A percentile compares a stretch with the other conserved stretches of the same genome.
phyloP scores from a whole-genome alignment of 1,140 invertebrate genomes.

The Anoplophora glabripennis region DNA sequence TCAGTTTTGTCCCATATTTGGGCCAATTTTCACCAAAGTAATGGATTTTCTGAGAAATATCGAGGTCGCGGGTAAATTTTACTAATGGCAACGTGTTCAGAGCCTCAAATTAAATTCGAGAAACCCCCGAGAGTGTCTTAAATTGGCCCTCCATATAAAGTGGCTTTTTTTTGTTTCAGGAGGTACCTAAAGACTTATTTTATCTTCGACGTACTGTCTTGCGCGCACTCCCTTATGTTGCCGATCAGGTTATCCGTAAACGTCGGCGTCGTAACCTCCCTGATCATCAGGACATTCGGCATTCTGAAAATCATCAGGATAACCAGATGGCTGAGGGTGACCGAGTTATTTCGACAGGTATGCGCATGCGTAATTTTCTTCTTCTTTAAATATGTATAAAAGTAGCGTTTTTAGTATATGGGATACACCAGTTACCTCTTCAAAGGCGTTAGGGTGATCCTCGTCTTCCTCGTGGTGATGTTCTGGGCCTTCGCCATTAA shows the following conservation, averaged over 20 bases:
- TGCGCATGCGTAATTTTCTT: too few species aligned
- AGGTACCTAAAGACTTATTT: conserved; percentile 8
- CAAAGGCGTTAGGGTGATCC: background rate
- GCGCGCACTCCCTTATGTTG: background rate
- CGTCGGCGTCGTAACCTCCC: background rate
- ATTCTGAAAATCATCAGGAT: background rate
- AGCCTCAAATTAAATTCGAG: too few species aligned
- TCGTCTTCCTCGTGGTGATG: background rate
- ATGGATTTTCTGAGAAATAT: too few species aligned
- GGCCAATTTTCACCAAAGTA: too few species aligned
- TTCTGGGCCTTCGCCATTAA: background rate
- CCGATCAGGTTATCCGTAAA: too few species aligned
- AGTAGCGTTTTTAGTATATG: conserved; percentile 3
- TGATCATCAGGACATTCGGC: background rate
- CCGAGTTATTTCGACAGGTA: background rate
- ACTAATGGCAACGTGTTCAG: too few species aligned
- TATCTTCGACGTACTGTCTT: background rate
- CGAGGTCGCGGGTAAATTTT: too few species aligned
- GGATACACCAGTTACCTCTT: conserved; percentile 5
- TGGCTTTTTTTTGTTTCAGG: background rate
- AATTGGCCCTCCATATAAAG: too few species aligned
- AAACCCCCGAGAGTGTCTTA: too few species aligned
- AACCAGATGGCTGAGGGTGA: background rate
- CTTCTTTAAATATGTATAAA: too few species aligned
- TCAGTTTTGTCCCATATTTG: too few species aligned